Base-by-base conservation (phyloP, 2,113 vertebrate genomes). In the Mus spicilegus region DNA sequence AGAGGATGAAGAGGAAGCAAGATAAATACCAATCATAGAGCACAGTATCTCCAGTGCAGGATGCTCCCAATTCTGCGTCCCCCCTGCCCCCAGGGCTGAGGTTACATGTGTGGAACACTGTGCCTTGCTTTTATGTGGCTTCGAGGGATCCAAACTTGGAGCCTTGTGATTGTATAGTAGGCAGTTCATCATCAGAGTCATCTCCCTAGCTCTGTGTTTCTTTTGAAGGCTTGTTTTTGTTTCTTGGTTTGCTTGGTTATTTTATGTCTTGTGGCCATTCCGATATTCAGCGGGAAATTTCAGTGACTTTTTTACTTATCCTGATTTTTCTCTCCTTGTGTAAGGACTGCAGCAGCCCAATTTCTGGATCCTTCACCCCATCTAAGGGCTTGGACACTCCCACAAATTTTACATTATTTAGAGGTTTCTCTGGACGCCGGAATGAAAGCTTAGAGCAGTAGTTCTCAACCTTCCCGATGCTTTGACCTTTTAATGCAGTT, bases 1-100 rank as follows among this genome's bases (percentile, higher is more conserved):
- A 91, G 61, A 94, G 22, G 5, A 3, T 12, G n/a, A 75, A 88
- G 63, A 94, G 63, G 42, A 96, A 70, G 54, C 49, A 86, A 72
- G 70, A 58, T 67, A 42, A 81, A 49, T 12, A 30, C 22, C 4
- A 22, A 91, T 9, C 28, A 1, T 85, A n/a, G 36, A n/a, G 11
- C n/a, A 63, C 7, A 77, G 13, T 30, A 19, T 39, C 63, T 42
- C n/a, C 6, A 82, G 54, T 16, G 75, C 33, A 7, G 36, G 70
- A 95, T 26, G 8, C 46, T n/a, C 46, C 63, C 30, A 20, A 28
- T 13, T 42, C 63, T 10, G 5, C 49, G 5, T 1, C 42, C 42
- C 42, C 42, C 42, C 42, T 3, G n/a, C 42, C 11, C 61, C 65
- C 46, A 51, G 33, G 51, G 19, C 11, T 70, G 85, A 54, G 65